A percentile compares a stretch with the other conserved stretches of the same genome.
These are phyloP conservation scores for Atherinomorus stipes DNA, from an alignment of 2,113 vertebrate genomes.

Conservation along the genomic window DNA sequence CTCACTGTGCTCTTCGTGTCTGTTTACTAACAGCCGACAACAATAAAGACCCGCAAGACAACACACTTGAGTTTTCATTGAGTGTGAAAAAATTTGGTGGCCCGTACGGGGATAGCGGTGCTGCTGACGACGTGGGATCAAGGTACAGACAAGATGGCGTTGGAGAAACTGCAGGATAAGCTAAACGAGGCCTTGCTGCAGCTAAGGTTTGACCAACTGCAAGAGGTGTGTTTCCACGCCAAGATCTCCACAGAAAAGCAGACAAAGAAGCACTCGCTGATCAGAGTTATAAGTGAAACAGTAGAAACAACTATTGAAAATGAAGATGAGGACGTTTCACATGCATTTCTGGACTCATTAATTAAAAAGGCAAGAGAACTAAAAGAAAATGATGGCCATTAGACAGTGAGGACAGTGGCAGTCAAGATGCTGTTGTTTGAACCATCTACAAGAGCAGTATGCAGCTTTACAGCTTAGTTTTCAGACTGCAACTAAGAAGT, in stretches of 20 bases:
- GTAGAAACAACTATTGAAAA: conserved; percentile 1
- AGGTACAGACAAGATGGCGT: background rate
- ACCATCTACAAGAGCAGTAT: conserved; percentile 4
- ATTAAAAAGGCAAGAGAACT: background rate
- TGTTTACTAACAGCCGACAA: too few species aligned
- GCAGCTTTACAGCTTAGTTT: background rate
- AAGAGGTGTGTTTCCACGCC: background rate
- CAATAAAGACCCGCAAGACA: too few species aligned
- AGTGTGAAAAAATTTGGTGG: conserved; percentile 35
- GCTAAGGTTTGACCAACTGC: background rate
- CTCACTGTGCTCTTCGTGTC: too few species aligned
- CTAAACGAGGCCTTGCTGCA: background rate
- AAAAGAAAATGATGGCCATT: background rate
- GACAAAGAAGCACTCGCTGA: conserved; percentile 17
- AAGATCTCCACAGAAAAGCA: conserved; percentile 6
- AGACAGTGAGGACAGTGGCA: too few species aligned
- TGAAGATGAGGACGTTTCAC: conserved; percentile 5
- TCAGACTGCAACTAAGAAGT: too few species aligned
- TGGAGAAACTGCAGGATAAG: conserved; percentile 6
- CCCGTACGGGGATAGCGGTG: conserved; percentile 27
- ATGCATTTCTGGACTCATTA: background rate
- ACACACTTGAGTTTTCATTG: too few species aligned
- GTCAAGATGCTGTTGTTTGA: background rate
- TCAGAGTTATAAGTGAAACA: background rate
- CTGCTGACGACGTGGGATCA: background rate